These are phyloP conservation scores for Helarctos malayanus DNA, from an alignment of 2,797 vertebrate species.

Conservation along the genomic window DNA sequence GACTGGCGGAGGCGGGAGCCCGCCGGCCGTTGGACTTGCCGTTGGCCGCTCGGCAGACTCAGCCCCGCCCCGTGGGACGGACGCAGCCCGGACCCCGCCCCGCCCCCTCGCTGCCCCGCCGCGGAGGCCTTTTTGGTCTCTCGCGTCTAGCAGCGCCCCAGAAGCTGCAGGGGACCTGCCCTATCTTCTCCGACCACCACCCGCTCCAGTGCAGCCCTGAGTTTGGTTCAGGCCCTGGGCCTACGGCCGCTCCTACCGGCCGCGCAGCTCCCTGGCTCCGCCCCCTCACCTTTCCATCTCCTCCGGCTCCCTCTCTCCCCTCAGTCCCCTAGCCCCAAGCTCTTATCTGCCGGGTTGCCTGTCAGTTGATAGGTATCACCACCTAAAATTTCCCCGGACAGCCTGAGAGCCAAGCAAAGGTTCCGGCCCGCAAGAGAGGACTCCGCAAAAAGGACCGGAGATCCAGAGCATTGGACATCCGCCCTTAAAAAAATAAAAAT, in stretches of 20 bases:
- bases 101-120: neutral
- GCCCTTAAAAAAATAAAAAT: neutral
- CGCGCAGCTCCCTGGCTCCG: neutral
- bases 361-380: neutral
- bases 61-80: neutral
- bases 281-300: neutral
- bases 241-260: neutral
- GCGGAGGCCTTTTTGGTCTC: accelerated
- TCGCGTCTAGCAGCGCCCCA: accelerated
- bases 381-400: constrained; percentile 69
- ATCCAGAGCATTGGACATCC: neutral
- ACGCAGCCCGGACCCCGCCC: neutral
- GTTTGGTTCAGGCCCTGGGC: too few relatives aligned
- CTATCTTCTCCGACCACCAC: neutral
- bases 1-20: accelerated
- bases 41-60: accelerated
- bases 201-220: neutral
- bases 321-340: neutral
- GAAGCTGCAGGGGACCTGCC: accelerated
- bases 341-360: neutral
- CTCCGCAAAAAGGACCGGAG: neutral
- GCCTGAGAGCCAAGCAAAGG: constrained; percentile 1
- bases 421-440: neutral
- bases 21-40: accelerated
- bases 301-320: neutral